Conservation (phyloP, 2,888 invertebrate species). For the Eupithecia exiguata region DNA sequence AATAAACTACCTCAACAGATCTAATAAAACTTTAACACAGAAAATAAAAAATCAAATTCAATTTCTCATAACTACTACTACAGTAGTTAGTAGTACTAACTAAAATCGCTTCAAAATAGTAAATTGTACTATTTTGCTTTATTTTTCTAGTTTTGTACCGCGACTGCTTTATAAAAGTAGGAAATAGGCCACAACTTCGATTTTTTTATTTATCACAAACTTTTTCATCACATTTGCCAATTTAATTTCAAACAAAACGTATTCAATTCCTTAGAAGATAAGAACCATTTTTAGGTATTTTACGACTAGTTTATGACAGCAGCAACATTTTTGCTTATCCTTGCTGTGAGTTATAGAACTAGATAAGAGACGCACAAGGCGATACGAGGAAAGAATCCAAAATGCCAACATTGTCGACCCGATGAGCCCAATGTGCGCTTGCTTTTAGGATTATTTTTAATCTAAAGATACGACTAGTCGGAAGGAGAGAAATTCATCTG, state of each 20-base stretch:
- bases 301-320: background rate
- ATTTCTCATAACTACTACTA: background rate
- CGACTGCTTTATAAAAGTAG: conserved; percentile 58
- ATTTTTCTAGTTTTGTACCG: conserved; percentile 28
- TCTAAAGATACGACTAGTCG: background rate
- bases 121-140: background rate
- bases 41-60: background rate
- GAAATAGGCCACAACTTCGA: conserved; percentile 73
- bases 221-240: conserved; percentile 65
- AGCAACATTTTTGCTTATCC: background rate
- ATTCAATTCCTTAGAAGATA: conserved; percentile 28
- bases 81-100: too few relatives aligned
- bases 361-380: background rate
- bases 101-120: background rate
- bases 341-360: background rate
- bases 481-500: background rate
- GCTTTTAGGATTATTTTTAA: background rate
- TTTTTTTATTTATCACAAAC: conserved; percentile 70
- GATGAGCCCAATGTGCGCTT: background rate
- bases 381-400: background rate
- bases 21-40: background rate
- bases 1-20: background rate
- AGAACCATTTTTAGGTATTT: background rate
- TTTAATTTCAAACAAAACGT: conserved; percentile 29
- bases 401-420: background rate